These are phyloP conservation scores for Poecile montanus DNA, from an alignment of 2,797 vertebrate genomes.

Conservation along the genomic window DNA sequence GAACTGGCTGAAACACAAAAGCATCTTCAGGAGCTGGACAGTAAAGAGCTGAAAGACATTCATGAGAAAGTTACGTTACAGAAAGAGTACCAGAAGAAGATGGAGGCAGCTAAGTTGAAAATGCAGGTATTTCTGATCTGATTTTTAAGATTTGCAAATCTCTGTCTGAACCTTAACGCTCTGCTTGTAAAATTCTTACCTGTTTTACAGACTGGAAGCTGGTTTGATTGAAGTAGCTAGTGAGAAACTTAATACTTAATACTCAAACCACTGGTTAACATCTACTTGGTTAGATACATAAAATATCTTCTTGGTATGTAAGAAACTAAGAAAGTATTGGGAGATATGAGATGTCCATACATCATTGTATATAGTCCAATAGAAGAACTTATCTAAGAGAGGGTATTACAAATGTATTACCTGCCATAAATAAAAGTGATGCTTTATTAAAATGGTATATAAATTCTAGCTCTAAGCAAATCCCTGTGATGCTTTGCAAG, in stretches of 20 bases:
- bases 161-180: not conserved
- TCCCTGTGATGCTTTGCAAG: not conserved
- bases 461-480: not conserved
- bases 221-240: not conserved
- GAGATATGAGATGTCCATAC: not conserved
- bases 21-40: constrained; percentile 77
- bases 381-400: not conserved
- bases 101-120: constrained; percentile 79
- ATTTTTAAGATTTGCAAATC: not conserved
- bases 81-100: constrained; percentile 78
- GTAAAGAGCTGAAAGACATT: constrained; percentile 73
- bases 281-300: not conserved
- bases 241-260: not conserved
- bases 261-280: not conserved
- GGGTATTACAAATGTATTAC: not conserved
- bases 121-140: constrained; percentile 74
- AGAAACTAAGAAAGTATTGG: not conserved
- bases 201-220: not conserved
- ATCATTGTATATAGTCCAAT: not conserved
- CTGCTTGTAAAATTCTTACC: not conserved
- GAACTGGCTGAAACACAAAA: constrained; percentile 77
- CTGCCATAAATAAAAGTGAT: not conserved
- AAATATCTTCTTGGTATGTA: not conserved
- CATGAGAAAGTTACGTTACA: constrained; percentile 76
- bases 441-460: not conserved